Conservation (phyloP, 2,888 invertebrate genomes). For the Ophion ellenae region DNA sequence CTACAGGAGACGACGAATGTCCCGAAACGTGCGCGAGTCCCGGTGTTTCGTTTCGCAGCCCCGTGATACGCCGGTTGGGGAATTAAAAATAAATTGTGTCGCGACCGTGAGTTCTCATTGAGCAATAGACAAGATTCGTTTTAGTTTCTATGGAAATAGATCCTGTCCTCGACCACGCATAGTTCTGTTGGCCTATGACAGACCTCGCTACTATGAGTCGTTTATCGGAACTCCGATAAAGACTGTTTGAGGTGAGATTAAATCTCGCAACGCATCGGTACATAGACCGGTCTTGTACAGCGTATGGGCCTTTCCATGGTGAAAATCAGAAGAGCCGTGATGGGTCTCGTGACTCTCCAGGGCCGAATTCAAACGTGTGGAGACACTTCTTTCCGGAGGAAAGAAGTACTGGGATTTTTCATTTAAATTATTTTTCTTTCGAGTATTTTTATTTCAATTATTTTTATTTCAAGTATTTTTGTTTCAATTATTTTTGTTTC, state of each 20-base stretch:
- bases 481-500: too few species aligned
- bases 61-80: background rate
- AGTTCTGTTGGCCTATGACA: constrained; percentile 21
- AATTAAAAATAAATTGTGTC: constrained; percentile 5
- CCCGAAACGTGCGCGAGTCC: background rate
- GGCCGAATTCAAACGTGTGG: too few species aligned
- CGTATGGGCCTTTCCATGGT: background rate
- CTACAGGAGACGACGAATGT: background rate
- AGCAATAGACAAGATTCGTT: background rate
- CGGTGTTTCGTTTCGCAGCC: background rate
- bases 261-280: background rate
- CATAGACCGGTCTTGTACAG: background rate
- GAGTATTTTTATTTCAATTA: too few species aligned
- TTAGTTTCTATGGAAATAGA: constrained; percentile 23
- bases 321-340: background rate
- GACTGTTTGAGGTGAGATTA: constrained; percentile 5
- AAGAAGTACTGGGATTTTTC: too few species aligned
- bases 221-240: constrained; percentile 14
- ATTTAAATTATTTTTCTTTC: too few species aligned
- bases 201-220: constrained; percentile 3
- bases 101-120: constrained; percentile 13
- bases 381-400: too few species aligned
- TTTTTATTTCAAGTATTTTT: too few species aligned
- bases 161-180: constrained; percentile 27
- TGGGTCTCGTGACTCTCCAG: background rate